phyloP scores from a whole-genome alignment of 2,797 vertebrate species.

The Sebastes nivosus region DNA sequence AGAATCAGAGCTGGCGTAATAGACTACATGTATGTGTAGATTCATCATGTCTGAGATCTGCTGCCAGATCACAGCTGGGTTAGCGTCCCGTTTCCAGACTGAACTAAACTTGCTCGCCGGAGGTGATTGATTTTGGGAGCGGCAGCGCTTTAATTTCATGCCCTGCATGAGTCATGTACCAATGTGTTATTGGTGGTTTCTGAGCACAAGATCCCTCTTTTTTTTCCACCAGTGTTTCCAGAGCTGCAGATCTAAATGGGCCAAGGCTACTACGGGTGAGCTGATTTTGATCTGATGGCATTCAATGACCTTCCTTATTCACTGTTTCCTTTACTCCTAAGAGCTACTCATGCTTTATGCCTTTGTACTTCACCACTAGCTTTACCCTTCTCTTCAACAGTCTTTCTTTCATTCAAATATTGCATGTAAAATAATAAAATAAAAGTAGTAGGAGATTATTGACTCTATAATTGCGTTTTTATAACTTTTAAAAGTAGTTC shows the following conservation, averaged over 20 bases:
- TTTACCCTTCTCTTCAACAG: neutral
- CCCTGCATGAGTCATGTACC: constrained; percentile 59
- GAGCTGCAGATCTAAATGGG: constrained; percentile 36
- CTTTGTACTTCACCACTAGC: neutral
- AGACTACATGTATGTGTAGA: constrained; percentile 2
- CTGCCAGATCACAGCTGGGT: constrained; percentile 53
- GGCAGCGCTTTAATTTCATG: constrained; percentile 57
- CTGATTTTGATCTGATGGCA: constrained; percentile 6
- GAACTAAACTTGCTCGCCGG: constrained; percentile 34
- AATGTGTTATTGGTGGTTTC: constrained; percentile 44
- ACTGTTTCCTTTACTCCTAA: neutral
- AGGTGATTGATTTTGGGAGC: constrained; percentile 59
- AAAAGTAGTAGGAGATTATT: neutral
- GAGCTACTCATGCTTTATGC: neutral
- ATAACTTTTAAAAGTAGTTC: neutral
- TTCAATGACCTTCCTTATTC: neutral
- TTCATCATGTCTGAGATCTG: constrained; percentile 34
- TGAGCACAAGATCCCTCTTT: constrained; percentile 12
- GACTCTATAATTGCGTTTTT: neutral
- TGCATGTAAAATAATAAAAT: neutral
- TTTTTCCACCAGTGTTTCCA: constrained; percentile 5
- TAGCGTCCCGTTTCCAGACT: constrained; percentile 37
- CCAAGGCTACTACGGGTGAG: neutral
- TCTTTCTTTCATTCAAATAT: neutral
- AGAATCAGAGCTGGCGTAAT: neutral